phyloP scores from a whole-genome alignment of 1,140 invertebrate genomes.

The Nephotettix cincticeps region DNA sequence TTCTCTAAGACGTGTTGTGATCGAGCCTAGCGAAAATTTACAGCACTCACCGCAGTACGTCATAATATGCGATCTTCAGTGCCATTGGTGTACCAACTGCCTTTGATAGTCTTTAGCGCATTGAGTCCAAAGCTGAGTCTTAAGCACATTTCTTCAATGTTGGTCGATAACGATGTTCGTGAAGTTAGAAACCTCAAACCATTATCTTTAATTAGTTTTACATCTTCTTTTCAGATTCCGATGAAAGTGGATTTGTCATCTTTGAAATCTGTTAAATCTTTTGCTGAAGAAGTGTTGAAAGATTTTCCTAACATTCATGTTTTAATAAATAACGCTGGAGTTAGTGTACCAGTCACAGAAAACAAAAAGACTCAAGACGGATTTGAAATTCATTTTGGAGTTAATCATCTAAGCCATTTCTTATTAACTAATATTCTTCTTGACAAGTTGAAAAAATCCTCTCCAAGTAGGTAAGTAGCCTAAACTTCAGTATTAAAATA shows the following conservation, averaged over 20 bases:
- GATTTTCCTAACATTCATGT: constrained; percentile 65
- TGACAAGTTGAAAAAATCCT: constrained; percentile 61
- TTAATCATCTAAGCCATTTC: constrained; percentile 82
- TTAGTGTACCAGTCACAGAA: constrained; percentile 55
- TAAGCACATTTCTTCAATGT: too few relatives aligned
- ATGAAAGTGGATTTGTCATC: constrained; percentile 71
- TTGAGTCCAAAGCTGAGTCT: too few relatives aligned
- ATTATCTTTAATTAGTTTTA: too few relatives aligned
- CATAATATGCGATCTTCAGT: too few relatives aligned
- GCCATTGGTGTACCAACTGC: too few relatives aligned
- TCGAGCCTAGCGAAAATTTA: too few relatives aligned
- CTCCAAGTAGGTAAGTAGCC: constrained; percentile 61
- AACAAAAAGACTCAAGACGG: constrained; percentile 69
- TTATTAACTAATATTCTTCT: constrained; percentile 77
- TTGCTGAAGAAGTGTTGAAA: constrained; percentile 62
- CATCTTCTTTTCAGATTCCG: constrained; percentile 55
- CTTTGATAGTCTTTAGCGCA: too few relatives aligned
- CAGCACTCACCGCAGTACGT: too few relatives aligned
- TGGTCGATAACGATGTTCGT: too few relatives aligned
- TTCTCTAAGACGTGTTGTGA: too few relatives aligned
- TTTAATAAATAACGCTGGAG: constrained; percentile 76
- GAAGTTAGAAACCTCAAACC: too few relatives aligned
- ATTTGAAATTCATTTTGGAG: constrained; percentile 79
- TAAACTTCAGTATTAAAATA: too few relatives aligned
- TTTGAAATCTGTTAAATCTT: constrained; percentile 66